Evolutionary conservation across 2,888 invertebrate species (phyloP).

Genomic region (Oxyteleia sp.): DNA sequence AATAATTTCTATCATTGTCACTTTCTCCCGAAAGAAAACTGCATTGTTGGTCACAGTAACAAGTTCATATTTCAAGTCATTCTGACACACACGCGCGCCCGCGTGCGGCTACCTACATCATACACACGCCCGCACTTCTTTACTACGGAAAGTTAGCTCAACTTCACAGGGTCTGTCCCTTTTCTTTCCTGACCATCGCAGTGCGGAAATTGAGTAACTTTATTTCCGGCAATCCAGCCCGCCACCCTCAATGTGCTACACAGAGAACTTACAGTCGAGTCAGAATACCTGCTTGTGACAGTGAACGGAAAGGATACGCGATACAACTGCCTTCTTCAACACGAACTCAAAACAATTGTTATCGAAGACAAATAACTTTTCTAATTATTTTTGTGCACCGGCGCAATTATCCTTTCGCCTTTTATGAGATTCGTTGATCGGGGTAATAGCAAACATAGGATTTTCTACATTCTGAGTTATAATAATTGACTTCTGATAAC

Average conservation of each 20-base stretch:
- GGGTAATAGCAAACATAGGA: too few relatives aligned
- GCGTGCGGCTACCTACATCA: constrained; percentile 44
- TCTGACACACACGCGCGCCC: constrained; percentile 15
- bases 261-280: constrained; percentile 66
- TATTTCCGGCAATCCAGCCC: too few relatives aligned
- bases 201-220: too few relatives aligned
- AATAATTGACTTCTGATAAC: too few relatives aligned
- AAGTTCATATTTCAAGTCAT: constrained; percentile 58
- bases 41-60: constrained; percentile 46
- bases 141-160: constrained; percentile 57
- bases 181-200: constrained; percentile 70
- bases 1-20: constrained; percentile 63
- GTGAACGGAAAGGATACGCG: constrained; percentile 54
- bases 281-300: constrained; percentile 69
- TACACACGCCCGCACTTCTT: constrained; percentile 53
- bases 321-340: constrained; percentile 52
- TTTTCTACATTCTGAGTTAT: too few relatives aligned
- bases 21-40: constrained; percentile 41
- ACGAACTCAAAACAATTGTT: constrained; percentile 56
- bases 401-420: neutral
- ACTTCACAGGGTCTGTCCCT: constrained; percentile 64
- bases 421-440: neutral
- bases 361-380: constrained; percentile 74
- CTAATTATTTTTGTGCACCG: constrained; percentile 76
- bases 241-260: constrained; percentile 53